Evolutionary conservation across 1,140 invertebrate species (phyloP).

Genomic region (Liolophura sinensis): DNA sequence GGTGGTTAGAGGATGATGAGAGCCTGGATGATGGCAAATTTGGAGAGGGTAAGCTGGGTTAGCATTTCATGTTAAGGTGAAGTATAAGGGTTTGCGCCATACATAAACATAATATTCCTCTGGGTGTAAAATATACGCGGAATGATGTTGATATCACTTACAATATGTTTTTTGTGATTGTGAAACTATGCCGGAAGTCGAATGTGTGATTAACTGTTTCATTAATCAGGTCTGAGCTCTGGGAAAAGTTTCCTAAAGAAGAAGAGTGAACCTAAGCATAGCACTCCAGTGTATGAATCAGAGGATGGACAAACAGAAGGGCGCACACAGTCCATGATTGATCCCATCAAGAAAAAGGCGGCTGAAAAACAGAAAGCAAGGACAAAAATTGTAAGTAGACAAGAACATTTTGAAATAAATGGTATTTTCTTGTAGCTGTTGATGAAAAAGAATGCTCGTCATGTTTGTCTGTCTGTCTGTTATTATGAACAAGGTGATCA

Average conservation of each 20-base stretch:
- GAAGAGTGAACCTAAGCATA: constrained; percentile 27
- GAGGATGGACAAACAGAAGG: constrained; percentile 4
- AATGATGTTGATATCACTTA: constrained; percentile 6
- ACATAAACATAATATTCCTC: constrained; percentile 7
- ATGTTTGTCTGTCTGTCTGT: too few species aligned
- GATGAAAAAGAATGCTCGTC: too few species aligned
- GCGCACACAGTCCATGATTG: constrained; percentile 6
- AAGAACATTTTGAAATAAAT: constrained; percentile 10
- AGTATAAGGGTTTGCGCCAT: constrained; percentile 12
- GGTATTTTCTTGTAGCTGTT: not conserved
- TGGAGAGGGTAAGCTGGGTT: constrained; percentile 8
- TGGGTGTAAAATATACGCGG: constrained; percentile 6
- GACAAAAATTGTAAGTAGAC: constrained; percentile 4
- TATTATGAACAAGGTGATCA: too few species aligned
- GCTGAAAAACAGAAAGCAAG: constrained; percentile 8
- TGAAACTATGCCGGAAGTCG: not conserved
- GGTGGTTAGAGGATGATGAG: constrained; percentile 24
- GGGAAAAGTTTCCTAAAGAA: constrained; percentile 41
- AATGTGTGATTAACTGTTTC: constrained; percentile 4
- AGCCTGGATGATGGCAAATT: constrained; percentile 26
- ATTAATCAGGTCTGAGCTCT: constrained; percentile 14
- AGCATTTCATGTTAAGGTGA: constrained; percentile 6
- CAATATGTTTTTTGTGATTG: not conserved
- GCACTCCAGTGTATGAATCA: constrained; percentile 17
- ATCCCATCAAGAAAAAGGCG: constrained; percentile 10